These are phyloP conservation scores for Porphyrio hochstetteri DNA, from an alignment of 2,113 vertebrate genomes.

Conservation along the genomic window DNA sequence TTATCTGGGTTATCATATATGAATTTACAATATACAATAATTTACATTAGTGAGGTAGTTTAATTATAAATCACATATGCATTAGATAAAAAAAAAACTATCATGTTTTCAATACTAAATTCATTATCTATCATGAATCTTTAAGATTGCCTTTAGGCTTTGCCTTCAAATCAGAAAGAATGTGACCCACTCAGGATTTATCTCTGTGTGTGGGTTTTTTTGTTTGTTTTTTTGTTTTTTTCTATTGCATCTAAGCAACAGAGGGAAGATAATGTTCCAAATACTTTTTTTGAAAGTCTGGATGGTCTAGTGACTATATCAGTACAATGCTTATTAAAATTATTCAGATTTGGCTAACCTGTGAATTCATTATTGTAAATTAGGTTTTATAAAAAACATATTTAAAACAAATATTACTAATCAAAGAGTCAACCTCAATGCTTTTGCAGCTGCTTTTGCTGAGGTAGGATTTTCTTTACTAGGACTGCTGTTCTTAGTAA, in stretches of 20 bases:
- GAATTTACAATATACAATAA: neutral
- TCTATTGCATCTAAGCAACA: neutral
- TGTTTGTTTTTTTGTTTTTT: neutral
- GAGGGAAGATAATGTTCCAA: neutral
- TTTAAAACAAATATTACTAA: neutral
- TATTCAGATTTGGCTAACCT: neutral
- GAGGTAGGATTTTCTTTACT: neutral
- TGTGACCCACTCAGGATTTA: neutral
- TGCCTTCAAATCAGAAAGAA: neutral
- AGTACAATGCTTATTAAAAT: neutral
- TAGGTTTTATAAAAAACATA: neutral
- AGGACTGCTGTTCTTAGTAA: neutral
- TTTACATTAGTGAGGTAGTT: neutral
- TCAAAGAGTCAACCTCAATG: neutral
- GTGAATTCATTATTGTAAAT: neutral
- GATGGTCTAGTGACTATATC: neutral
- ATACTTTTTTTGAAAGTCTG: neutral
- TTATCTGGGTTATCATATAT: neutral
- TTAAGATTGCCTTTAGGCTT: neutral
- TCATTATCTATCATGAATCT: neutral
- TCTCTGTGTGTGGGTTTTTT: neutral
- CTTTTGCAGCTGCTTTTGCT: neutral
- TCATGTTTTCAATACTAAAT: neutral
- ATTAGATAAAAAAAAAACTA: neutral
- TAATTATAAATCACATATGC: neutral